Base-by-base conservation (phyloP, 1,140 invertebrate species). In the Drosophila nannoptera region DNA sequence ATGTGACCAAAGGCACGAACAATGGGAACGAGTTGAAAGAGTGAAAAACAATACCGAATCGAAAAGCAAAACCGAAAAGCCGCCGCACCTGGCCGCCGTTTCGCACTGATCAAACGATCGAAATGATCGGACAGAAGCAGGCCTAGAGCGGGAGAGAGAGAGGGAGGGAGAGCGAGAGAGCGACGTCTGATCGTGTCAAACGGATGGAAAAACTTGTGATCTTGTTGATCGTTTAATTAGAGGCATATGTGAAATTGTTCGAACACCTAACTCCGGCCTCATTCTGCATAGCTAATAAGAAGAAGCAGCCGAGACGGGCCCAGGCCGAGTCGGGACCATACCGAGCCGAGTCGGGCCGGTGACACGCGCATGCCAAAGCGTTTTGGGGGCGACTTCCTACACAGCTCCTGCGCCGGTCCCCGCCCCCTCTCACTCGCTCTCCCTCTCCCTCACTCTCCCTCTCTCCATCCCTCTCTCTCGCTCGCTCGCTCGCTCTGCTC, bases 191-290 rank as follows among this genome's bases (percentile, higher is more conserved):
- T 49, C 62, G 48, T 45, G 69, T 22, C 22, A 22, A 22, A 22
- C 22, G 22, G 55, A 35, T 12, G 61, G 72, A 84, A 84, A 86
- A 84, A 84, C n/a, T 76, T 67, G 80, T 84, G 80, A 84, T 80
- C 73, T 75, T 86, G 82, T 86, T 86, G 81, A 86, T 86, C 77
- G 76, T 86, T 86, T 86, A 86, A 86, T 86, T 87, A 87, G 82
- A 81, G 77, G 66, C 81, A 86, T 86, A 75, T 77, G 81, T 87
- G 82, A 87, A 86, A 86, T 86, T 87, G 82, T 87, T 86, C 66
- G 82, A 87, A 86, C 81, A 86, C 81, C 81, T 86, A 40, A 75
- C 59, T 29, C 22, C 50, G 55, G 62, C 48, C 81, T 59, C 55
- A 75, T 68, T 81, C 81, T 87, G 81, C 74, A 87, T 86, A 86